A percentile compares a stretch with the other conserved stretches of the same genome.
phyloP scores from a whole-genome alignment of 2,113 vertebrate species.

The Ivindomyrus marchei region DNA sequence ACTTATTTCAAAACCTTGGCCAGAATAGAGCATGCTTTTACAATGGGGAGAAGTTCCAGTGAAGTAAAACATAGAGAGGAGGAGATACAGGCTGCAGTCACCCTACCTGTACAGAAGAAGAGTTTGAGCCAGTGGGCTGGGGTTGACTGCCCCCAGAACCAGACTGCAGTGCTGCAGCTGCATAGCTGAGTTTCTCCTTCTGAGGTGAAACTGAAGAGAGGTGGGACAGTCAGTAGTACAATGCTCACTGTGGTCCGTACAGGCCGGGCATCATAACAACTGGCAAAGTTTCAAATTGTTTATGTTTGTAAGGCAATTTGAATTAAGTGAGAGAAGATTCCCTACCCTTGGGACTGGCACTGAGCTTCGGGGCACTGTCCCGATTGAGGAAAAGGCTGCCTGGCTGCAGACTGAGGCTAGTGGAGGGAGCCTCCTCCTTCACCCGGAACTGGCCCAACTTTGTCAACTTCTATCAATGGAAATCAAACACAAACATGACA shows the following conservation, averaged over 20 bases:
- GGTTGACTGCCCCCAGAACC: slow-evolving; percentile 28
- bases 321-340: neutral
- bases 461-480: slow-evolving; percentile 67
- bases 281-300: neutral
- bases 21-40: neutral
- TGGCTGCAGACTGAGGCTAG: slow-evolving; percentile 58
- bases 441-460: slow-evolving; percentile 81
- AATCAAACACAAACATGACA: neutral
- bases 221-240: neutral
- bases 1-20: neutral
- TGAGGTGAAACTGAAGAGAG: slow-evolving; percentile 48
- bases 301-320: neutral
- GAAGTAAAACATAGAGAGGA: neutral
- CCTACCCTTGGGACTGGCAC: slow-evolving; percentile 57
- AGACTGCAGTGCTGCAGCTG: slow-evolving; percentile 67
- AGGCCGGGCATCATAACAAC: neutral
- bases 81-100: neutral
- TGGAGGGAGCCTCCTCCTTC: slow-evolving; percentile 69
- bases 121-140: slow-evolving; percentile 32
- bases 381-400: slow-evolving; percentile 79
- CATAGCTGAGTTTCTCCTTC: slow-evolving; percentile 70
- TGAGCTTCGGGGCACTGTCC: slow-evolving; percentile 52
- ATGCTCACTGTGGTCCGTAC: neutral
- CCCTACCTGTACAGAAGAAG: slow-evolving; percentile 55
- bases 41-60: neutral